These are phyloP conservation scores for Netelia fuscicornis DNA, from an alignment of 2,888 invertebrate species.

Conservation along the genomic window DNA sequence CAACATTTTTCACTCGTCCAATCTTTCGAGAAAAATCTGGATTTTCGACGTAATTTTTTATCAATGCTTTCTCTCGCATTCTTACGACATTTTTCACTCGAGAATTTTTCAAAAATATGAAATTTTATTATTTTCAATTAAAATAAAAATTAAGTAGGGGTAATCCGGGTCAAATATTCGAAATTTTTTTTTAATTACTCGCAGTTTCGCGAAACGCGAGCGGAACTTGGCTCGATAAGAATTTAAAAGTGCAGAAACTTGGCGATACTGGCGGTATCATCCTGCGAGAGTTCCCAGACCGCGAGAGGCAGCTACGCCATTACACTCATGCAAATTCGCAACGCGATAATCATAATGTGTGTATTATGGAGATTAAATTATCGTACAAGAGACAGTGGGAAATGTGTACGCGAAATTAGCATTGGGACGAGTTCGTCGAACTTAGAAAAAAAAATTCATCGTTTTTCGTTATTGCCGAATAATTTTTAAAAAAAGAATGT, in stretches of 20 bases:
- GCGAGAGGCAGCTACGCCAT: not conserved
- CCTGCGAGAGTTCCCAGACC: conserved; percentile 33
- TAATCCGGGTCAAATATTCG: too few species aligned
- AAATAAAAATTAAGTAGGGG: too few species aligned
- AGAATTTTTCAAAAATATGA: too few species aligned
- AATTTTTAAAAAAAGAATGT: too few species aligned
- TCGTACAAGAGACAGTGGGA: conserved; percentile 36
- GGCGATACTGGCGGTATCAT: not conserved
- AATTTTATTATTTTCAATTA: too few species aligned
- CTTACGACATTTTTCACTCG: too few species aligned
- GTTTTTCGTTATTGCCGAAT: too few species aligned
- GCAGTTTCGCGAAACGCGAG: too few species aligned
- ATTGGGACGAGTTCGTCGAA: conserved; percentile 24
- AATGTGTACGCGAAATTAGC: conserved; percentile 25
- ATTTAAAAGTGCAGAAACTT: conserved; percentile 6
- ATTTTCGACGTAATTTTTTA: too few species aligned
- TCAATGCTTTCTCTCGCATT: not conserved
- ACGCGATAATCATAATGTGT: conserved; percentile 47
- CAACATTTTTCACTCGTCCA: too few species aligned
- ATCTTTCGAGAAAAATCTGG: too few species aligned
- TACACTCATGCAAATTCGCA: conserved; percentile 48
- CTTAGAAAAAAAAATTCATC: conserved; percentile 25
- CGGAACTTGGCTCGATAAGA: conserved; percentile 26
- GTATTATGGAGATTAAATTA: conserved; percentile 54
- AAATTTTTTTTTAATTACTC: too few species aligned